Evolutionary conservation across 2,113 vertebrate species (phyloP).

Genomic region (Chloebia gouldiae): DNA sequence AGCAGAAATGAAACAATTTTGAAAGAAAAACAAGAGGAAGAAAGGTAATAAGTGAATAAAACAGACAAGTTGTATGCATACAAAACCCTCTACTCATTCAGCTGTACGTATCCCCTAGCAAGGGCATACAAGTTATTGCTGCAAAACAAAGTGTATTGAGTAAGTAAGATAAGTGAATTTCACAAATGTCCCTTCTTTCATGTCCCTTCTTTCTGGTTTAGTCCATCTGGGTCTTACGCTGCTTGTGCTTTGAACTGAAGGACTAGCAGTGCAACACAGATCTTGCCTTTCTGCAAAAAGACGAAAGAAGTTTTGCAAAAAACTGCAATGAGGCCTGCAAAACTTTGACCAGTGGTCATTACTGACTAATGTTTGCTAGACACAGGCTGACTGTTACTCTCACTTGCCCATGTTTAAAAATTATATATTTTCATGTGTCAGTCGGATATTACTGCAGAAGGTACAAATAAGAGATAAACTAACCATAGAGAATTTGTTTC

Average conservation of each 20-base stretch:
- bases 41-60: not conserved
- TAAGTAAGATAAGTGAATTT: not conserved
- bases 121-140: not conserved
- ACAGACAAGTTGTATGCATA: not conserved
- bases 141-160: not conserved
- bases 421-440: fast-evolving
- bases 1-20: not conserved
- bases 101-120: not conserved
- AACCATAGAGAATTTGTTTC: not conserved
- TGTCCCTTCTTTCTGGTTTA: not conserved
- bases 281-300: not conserved
- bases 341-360: not conserved
- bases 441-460: not conserved
- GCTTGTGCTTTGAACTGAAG: not conserved
- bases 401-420: not conserved
- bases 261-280: not conserved
- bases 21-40: not conserved
- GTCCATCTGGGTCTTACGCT: fast-evolving
- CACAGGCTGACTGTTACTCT: not conserved
- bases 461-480: not conserved
- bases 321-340: not conserved
- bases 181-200: not conserved
- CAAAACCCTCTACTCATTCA: not conserved
- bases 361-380: not conserved
- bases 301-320: not conserved